Evolutionary conservation across 2,797 vertebrate genomes (phyloP).

Genomic region (Hippopotamyrus pictus): DNA sequence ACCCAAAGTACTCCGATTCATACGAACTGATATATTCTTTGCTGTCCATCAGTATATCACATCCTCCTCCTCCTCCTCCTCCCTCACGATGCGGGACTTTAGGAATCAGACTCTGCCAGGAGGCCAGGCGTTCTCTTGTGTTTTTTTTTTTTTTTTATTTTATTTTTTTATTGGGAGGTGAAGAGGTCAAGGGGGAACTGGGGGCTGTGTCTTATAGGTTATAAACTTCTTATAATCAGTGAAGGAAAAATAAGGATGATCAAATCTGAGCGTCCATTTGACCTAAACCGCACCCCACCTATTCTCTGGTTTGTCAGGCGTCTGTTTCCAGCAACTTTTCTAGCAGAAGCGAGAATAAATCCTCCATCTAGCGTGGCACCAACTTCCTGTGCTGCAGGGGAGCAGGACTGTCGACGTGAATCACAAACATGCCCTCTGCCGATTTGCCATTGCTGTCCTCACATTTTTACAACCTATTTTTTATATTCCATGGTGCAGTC

Average conservation of each 20-base stretch:
- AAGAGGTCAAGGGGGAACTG: neutral
- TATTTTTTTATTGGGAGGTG: conserved; percentile 27
- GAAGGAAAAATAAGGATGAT: neutral
- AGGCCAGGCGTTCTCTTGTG: conserved; percentile 36
- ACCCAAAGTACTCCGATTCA: conserved; percentile 65
- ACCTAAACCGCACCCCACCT: neutral
- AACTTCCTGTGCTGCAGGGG: conserved; percentile 26
- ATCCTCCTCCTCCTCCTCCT: conserved; percentile 49
- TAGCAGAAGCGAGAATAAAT: conserved; percentile 23
- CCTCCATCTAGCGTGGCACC: conserved; percentile 44
- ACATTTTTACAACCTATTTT: neutral
- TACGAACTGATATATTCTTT: conserved; percentile 32
- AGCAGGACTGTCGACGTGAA: conserved; percentile 30
- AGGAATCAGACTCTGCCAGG: conserved; percentile 42
- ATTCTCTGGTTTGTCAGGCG: conserved; percentile 51
- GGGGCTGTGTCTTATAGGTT: neutral
- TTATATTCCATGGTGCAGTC: neutral
- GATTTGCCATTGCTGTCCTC: conserved; percentile 42
- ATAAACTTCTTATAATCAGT: neutral
- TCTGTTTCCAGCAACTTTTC: conserved; percentile 25
- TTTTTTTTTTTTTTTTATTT: conserved; percentile 39
- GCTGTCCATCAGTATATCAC: conserved; percentile 37
- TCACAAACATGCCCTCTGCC: conserved; percentile 21
- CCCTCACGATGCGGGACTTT: conserved; percentile 69
- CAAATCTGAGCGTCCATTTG: conserved; percentile 35